A percentile compares a stretch with the other conserved stretches of the same genome.
These are phyloP conservation scores for Aegotheles bennettii DNA, from an alignment of 2,113 vertebrate genomes.

Conservation along the genomic window DNA sequence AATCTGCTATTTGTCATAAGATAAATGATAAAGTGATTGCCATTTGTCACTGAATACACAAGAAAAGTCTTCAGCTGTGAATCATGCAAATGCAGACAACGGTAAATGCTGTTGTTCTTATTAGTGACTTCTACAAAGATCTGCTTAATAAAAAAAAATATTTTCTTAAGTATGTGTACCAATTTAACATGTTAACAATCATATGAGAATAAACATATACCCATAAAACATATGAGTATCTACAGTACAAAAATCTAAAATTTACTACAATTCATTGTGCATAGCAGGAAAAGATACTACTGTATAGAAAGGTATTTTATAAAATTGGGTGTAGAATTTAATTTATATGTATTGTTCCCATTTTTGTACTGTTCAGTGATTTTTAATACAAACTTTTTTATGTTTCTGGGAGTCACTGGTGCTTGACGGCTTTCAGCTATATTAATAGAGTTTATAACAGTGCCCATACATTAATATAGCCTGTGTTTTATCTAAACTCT, in stretches of 20 bases:
- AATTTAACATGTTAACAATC: slow-evolving; percentile 52
- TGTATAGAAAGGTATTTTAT: slow-evolving; percentile 67
- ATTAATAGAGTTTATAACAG: slow-evolving; percentile 82
- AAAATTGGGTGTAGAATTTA: slow-evolving; percentile 77
- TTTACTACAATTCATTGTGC: slow-evolving; percentile 55
- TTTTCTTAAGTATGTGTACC: slow-evolving; percentile 25
- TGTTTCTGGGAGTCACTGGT: slow-evolving; percentile 77
- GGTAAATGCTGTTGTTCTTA: slow-evolving; percentile 73
- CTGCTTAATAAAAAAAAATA: slow-evolving; percentile 42
- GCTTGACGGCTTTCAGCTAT: slow-evolving; percentile 79
- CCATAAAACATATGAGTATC: neutral
- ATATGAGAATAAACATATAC: slow-evolving; percentile 7
- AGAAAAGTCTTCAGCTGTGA: slow-evolving; percentile 79
- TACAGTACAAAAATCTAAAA: slow-evolving; percentile 34
- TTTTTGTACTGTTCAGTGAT: slow-evolving; percentile 81
- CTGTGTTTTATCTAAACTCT: slow-evolving; percentile 75
- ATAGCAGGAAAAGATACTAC: slow-evolving; percentile 59
- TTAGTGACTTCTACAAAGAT: slow-evolving; percentile 56
- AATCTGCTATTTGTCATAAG: slow-evolving; percentile 89
- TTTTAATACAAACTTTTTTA: slow-evolving; percentile 89
- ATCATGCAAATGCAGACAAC: slow-evolving; percentile 70
- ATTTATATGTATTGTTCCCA: slow-evolving; percentile 84
- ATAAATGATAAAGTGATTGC: slow-evolving; percentile 88
- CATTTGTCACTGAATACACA: slow-evolving; percentile 85
- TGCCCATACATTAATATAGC: slow-evolving; percentile 76